Conservation (phyloP, 2,888 invertebrate species). For the Tetragonula carbonaria region DNA sequence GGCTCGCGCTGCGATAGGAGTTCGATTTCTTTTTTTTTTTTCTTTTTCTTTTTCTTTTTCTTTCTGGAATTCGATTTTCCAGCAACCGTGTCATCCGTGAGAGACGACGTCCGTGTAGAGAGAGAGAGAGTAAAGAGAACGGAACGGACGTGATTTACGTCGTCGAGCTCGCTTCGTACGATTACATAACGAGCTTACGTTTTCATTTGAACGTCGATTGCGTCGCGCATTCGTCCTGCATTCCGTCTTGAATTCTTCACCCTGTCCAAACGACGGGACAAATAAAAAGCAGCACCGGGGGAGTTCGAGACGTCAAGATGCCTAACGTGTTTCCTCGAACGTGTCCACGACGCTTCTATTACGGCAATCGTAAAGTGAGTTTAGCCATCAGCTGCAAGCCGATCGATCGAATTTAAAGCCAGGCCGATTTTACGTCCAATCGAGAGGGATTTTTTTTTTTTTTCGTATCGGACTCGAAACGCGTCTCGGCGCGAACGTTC, state of each 20-base stretch:
- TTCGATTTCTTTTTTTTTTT: too few relatives aligned
- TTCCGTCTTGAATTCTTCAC: not conserved
- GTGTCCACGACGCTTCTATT: constrained; percentile 62
- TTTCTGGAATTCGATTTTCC: constrained; percentile 22
- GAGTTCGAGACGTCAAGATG: constrained; percentile 30
- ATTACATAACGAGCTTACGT: not conserved
- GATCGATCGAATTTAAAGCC: constrained; percentile 60
- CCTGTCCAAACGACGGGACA: not conserved
- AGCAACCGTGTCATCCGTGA: not conserved
- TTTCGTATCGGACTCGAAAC: not conserved
- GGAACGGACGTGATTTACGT: constrained; percentile 2
- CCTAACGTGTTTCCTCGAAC: constrained; percentile 16
- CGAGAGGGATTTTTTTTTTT: constrained; percentile 20
- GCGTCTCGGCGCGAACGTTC: not conserved
- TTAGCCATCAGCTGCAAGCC: constrained; percentile 60
- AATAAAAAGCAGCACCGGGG: constrained; percentile 26
- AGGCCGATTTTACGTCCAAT: constrained; percentile 28
- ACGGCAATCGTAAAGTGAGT: constrained; percentile 66
- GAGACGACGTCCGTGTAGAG: not conserved
- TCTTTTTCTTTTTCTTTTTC: not conserved
- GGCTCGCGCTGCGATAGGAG: not conserved
- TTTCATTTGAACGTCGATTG: constrained; percentile 2
- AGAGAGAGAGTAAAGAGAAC: not conserved
- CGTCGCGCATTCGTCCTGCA: not conserved
- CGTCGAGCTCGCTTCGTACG: not conserved